A percentile compares a stretch with the other conserved stretches of the same genome.
Conservation (phyloP, 2,888 invertebrate species). For the Mythimna pallens region DNA sequence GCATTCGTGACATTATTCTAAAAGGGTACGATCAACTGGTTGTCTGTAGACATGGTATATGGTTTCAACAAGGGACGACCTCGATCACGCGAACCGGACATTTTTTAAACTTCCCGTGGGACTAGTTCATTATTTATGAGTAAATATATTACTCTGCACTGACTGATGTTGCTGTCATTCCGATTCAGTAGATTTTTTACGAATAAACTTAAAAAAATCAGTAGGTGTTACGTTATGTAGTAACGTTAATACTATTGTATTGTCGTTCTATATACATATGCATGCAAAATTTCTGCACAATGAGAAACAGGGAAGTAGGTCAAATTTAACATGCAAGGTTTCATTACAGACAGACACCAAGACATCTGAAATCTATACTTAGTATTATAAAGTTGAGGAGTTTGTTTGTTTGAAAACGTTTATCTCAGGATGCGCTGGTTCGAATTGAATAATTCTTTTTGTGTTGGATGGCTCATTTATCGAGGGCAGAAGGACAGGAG, state of each 20-base stretch:
- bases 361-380: too few species aligned
- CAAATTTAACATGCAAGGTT: background rate
- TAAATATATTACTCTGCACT: slow-evolving; percentile 12
- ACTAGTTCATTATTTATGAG: slow-evolving; percentile 20
- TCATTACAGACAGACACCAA: background rate
- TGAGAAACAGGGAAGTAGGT: background rate
- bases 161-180: background rate
- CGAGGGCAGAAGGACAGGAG: too few species aligned
- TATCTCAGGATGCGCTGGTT: too few species aligned
- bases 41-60: slow-evolving; percentile 2
- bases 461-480: too few species aligned
- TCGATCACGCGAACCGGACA: slow-evolving; percentile 9
- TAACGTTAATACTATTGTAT: background rate
- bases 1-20: slow-evolving; percentile 21
- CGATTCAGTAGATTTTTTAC: background rate
- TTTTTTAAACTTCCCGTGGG: slow-evolving; percentile 17
- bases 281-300: background rate
- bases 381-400: too few species aligned
- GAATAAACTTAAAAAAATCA: background rate
- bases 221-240: background rate
- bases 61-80: slow-evolving; percentile 14
- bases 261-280: background rate
- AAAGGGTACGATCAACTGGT: slow-evolving; percentile 27
- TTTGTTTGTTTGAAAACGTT: too few species aligned
- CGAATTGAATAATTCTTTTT: too few species aligned